Evolutionary conservation across 1,140 invertebrate genomes (phyloP).

Genomic region (Araneus ventricosus): DNA sequence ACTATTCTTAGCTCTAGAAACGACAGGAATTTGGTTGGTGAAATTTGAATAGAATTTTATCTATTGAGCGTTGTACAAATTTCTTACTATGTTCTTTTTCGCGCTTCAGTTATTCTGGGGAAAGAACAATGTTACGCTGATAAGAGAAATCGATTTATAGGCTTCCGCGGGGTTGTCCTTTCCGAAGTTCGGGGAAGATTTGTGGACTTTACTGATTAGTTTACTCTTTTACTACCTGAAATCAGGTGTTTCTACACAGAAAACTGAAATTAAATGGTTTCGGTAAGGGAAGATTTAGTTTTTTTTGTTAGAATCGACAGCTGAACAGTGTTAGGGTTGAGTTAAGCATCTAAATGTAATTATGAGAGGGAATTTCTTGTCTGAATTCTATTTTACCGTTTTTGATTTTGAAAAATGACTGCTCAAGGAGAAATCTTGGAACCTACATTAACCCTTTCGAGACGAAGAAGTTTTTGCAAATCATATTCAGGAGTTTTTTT

Average conservation of each 20-base stretch:
- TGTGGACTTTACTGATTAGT: background rate
- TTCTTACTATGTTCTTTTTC: background rate
- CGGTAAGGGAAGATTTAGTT: too few relatives aligned
- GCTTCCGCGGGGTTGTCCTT: background rate
- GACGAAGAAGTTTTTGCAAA: too few relatives aligned
- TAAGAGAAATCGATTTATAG: background rate
- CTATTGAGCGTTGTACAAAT: background rate
- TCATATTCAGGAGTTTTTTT: too few relatives aligned
- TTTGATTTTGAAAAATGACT: too few relatives aligned
- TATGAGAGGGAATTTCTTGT: too few relatives aligned
- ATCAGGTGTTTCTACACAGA: background rate
- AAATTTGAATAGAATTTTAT: slow-evolving; percentile 1
- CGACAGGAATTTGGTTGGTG: background rate
- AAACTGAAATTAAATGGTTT: background rate
- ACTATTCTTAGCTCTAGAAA: background rate
- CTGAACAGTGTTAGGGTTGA: too few relatives aligned
- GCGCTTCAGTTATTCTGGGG: background rate
- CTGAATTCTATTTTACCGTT: too few relatives aligned
- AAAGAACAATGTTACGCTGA: background rate
- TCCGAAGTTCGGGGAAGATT: too few relatives aligned
- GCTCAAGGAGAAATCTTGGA: too few relatives aligned
- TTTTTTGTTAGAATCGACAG: too few relatives aligned
- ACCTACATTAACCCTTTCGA: too few relatives aligned
- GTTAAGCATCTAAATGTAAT: too few relatives aligned
- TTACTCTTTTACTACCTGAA: slow-evolving; percentile 2